Percentiles rank a stretch among this genome's conserved stretches.
Evolutionary conservation across 53 echinoderm and acorn worm species (phyloP).

Genomic region (Echinarachnius parma): DNA sequence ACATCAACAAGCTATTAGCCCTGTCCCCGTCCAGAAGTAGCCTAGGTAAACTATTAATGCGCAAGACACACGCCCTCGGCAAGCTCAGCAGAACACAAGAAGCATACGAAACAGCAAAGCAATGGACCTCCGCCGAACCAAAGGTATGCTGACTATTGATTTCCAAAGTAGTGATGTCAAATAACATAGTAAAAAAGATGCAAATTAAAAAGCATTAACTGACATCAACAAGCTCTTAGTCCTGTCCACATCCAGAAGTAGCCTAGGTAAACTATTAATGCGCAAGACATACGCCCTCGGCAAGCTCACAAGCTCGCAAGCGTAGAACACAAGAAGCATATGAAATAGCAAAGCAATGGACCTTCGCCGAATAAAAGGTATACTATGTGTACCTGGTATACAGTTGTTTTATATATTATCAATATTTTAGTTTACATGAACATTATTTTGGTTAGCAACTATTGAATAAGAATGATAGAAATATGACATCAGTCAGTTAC

Average conservation of each 20-base stretch:
- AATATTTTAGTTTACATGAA: too few species aligned
- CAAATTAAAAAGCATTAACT: conserved; percentile 73
- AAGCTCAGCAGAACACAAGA: conserved; percentile 68
- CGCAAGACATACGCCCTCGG: conserved; percentile 87
- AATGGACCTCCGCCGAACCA: conserved; percentile 87
- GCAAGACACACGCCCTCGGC: conserved; percentile 86
- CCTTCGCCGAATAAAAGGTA: conserved; percentile 89
- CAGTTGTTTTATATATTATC: too few species aligned
- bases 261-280: conserved; percentile 80
- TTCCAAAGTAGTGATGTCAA: too few species aligned
- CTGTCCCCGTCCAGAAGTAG: conserved; percentile 77
- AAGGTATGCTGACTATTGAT: conserved; percentile 84
- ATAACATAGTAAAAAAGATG: too few species aligned
- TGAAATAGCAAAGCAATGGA: conserved; percentile 79
- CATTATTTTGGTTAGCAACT: too few species aligned
- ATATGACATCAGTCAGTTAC: too few species aligned
- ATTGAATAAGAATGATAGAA: too few species aligned
- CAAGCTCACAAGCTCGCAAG: too few species aligned
- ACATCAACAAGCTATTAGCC: conserved; percentile 77
- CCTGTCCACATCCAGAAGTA: conserved; percentile 75
- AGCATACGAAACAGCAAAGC: conserved; percentile 72
- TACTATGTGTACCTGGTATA: too few species aligned
- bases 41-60: conserved; percentile 80
- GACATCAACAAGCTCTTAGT: conserved; percentile 82
- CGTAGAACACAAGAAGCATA: conserved; percentile 67